Evolutionary conservation across 2,888 invertebrate species (phyloP).

Genomic region (Belgica antarctica): DNA sequence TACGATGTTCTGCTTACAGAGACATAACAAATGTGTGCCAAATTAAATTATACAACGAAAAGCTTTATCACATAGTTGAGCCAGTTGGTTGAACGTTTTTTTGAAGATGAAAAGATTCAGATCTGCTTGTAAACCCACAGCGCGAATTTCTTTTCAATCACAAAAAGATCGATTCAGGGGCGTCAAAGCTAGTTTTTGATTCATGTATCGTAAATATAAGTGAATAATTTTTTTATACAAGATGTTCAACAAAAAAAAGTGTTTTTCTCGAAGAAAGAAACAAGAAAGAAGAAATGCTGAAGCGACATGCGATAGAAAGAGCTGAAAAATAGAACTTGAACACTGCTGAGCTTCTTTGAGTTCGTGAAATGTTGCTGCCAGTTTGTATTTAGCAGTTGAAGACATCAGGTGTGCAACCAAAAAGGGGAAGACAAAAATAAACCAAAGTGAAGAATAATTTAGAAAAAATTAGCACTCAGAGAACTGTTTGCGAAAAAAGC

Average conservation of each 20-base stretch:
- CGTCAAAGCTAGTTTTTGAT: too few relatives aligned
- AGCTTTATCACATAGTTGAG: too few relatives aligned
- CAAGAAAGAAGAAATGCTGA: neutral
- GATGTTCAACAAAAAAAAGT: neutral
- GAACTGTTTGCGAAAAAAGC: too few relatives aligned
- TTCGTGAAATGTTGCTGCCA: constrained; percentile 23
- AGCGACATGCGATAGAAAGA: constrained; percentile 37
- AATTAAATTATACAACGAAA: too few relatives aligned
- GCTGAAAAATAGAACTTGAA: constrained; percentile 44
- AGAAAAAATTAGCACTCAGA: neutral
- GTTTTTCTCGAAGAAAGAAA: constrained; percentile 16
- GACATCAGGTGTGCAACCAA: constrained; percentile 27
- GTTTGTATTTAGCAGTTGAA: constrained; percentile 38
- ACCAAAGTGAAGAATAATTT: constrained; percentile 1
- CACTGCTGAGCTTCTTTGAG: neutral
- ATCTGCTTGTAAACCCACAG: too few relatives aligned
- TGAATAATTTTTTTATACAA: constrained; percentile 15
- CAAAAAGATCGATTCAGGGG: too few relatives aligned
- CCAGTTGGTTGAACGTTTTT: too few relatives aligned
- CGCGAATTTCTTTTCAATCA: too few relatives aligned
- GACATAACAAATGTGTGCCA: too few relatives aligned
- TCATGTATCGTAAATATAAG: too few relatives aligned
- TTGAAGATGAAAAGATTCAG: too few relatives aligned
- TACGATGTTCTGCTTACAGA: too few relatives aligned
- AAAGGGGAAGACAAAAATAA: neutral